Percentiles rank a stretch among this genome's conserved stretches.
Evolutionary conservation across 1,140 invertebrate genomes (phyloP).

Genomic region (Diabrotica virgifera): DNA sequence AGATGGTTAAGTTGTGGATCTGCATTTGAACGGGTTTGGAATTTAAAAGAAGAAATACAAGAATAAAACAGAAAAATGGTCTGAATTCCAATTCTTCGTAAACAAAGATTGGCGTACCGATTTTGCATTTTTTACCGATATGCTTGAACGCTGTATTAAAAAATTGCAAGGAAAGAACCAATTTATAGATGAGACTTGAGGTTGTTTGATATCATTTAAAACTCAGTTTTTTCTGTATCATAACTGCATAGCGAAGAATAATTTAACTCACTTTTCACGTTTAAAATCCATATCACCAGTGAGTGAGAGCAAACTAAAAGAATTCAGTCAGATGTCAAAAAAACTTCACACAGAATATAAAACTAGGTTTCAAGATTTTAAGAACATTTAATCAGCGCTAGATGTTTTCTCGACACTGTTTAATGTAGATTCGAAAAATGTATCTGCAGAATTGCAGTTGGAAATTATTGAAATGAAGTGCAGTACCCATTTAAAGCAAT

Average conservation of each 20-base stretch:
- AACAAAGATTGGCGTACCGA: neutral
- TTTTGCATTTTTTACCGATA: too few species aligned
- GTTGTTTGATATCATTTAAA: neutral
- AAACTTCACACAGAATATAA: neutral
- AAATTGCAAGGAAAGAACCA: neutral
- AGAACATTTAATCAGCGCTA: neutral
- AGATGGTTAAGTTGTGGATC: conserved; percentile 37
- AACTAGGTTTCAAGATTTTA: neutral
- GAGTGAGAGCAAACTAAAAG: neutral
- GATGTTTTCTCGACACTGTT: neutral
- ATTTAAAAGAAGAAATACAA: conserved; percentile 19
- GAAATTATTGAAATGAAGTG: too few species aligned
- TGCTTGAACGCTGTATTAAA: neutral
- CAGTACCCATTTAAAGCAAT: too few species aligned
- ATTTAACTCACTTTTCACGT: neutral
- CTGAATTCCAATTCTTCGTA: neutral
- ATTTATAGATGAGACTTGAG: neutral
- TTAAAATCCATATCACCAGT: neutral
- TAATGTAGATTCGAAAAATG: too few species aligned
- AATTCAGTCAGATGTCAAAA: neutral
- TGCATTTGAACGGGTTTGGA: conserved; percentile 20
- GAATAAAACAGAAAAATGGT: neutral
- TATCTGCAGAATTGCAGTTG: too few species aligned
- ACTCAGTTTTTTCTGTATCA: neutral
- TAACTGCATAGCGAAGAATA: neutral